Evolutionary conservation across 2,888 invertebrate genomes (phyloP).

Genomic region (Platerodrilus igneus): DNA sequence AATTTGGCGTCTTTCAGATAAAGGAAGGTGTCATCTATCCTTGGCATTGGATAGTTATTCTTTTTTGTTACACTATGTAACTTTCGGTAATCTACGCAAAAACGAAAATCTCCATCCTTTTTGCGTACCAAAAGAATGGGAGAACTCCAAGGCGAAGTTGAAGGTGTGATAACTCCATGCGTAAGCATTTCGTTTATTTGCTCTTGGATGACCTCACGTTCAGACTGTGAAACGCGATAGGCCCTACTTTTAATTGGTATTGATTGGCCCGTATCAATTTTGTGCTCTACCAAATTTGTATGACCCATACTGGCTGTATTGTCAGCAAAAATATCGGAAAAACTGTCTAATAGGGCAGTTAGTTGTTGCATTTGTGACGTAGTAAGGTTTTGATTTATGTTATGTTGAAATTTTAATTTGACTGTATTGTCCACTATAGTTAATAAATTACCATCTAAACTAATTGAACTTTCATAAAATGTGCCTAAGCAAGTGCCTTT

Average conservation of each 20-base stretch:
- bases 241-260: conserved; percentile 20
- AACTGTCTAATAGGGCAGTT: background rate
- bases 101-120: conserved; percentile 16
- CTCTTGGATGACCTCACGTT: too few species aligned
- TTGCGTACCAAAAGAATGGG: too few species aligned
- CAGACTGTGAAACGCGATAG: too few species aligned
- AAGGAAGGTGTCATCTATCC: conserved; percentile 27
- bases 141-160: conserved; percentile 13
- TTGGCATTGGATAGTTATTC: conserved; percentile 25
- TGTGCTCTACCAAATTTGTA: too few species aligned
- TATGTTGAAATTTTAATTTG: too few species aligned
- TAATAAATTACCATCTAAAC: too few species aligned
- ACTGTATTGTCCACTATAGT: too few species aligned
- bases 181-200: conserved; percentile 17
- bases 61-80: conserved; percentile 22
- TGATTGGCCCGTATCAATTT: conserved; percentile 20
- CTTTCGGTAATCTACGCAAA: conserved; percentile 24
- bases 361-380: background rate
- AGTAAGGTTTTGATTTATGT: too few species aligned
- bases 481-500: too few species aligned
- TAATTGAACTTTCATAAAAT: too few species aligned
- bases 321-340: background rate
- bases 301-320: background rate
- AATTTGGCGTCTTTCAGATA: conserved; percentile 23
- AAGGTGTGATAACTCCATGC: conserved; percentile 8